Evolutionary conservation across 2,797 vertebrate species (phyloP).

Genomic region (Muscicapa comitata): DNA sequence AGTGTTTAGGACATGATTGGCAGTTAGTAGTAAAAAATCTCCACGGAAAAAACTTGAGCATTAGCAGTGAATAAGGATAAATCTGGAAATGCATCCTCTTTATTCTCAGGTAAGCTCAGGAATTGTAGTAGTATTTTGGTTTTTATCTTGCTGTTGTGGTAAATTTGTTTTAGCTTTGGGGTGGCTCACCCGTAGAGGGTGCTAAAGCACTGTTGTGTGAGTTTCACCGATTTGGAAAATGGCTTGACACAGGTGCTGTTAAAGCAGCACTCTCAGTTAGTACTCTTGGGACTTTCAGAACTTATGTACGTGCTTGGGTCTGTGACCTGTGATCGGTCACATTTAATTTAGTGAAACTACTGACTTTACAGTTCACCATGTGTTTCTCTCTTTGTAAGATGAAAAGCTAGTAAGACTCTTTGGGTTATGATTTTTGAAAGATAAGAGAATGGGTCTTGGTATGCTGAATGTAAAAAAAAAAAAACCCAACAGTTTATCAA

Average conservation of each 20-base stretch:
- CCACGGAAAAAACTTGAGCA: background rate
- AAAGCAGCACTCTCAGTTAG: rapidly evolving
- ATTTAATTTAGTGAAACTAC: background rate
- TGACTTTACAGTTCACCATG: background rate
- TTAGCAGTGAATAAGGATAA: background rate
- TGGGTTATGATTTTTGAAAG: background rate
- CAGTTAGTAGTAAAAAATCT: background rate
- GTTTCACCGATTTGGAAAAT: background rate
- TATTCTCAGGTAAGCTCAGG: background rate
- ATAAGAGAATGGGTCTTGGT: background rate
- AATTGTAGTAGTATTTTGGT: background rate
- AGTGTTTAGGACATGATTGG: background rate
- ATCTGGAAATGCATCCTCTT: background rate
- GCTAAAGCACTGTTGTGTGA: conserved; percentile 48
- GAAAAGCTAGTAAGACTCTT: background rate
- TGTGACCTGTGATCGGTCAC: background rate
- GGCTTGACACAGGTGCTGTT: background rate
- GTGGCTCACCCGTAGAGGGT: conserved; percentile 68
- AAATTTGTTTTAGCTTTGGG: background rate
- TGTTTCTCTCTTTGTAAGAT: background rate
- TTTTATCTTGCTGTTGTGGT: background rate
- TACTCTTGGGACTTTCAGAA: background rate
- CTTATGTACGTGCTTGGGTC: background rate
- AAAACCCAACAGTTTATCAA: background rate
- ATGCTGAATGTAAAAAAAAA: background rate